Base-by-base conservation (phyloP, 2,113 vertebrate species). In the Callipepla californica region DNA sequence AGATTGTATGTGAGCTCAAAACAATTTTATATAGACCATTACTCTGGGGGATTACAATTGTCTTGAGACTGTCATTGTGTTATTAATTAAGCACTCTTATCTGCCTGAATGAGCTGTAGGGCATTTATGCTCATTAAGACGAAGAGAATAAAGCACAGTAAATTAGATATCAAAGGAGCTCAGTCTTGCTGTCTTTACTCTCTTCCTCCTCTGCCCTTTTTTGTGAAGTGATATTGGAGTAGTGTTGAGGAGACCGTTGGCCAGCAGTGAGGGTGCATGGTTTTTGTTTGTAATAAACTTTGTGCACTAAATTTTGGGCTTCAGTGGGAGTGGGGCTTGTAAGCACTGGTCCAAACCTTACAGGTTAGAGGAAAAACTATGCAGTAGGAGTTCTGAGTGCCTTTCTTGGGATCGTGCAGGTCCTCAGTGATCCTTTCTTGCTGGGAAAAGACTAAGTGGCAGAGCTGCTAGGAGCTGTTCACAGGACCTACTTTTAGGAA, bases 1-100 rank as follows among this genome's bases (percentile, higher is more conserved):
- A 58, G 75, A 78, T 76, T 94, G 70, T 65, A 51, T 88, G 72
- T 67, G 73, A 88, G 32, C 66, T 93, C 86, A 72, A 87, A 90
- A 72, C 82, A 93, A 78, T 78, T 53, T 76, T 91, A 94, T 93
- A 81, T 77, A 84, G 91, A 92, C 79, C 34, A 6, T 86, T 96
- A 94, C 97, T 96, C 78, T 47, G 81, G 94, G 97, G 97, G 92
- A 96, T 97, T 97, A 28, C 89, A 96, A 96, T 98, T 98, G 98
- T 97, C 97, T 97, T 92, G 97, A 96, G 95, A 90, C 97, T 96
- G 88, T 93, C 93, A 92, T 96, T 98, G 97, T 97, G 91, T 92
- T 95, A 95, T 97, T 97, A 97, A 97, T 98, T 98, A 98, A 97
- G 97, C 97, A 98, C 95, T 97, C 97, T 97, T 97, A 97, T 93